A percentile compares a stretch with the other conserved stretches of the same genome.
Conservation (phyloP, 2,888 invertebrate genomes). For the Drosophila buzzatii region DNA sequence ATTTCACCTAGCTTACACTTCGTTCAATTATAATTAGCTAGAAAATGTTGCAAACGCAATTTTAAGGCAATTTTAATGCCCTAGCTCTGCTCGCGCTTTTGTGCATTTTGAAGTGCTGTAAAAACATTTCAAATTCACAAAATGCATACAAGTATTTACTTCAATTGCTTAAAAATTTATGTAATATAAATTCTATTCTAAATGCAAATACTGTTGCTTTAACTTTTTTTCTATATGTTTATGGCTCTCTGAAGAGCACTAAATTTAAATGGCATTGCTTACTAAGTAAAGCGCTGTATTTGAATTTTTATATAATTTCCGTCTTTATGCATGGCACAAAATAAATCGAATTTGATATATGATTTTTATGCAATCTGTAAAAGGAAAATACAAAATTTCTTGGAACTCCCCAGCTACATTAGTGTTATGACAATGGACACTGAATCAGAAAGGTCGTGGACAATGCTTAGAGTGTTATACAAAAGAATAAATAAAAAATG, state of each 20-base stretch:
- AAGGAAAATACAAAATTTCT: too few relatives aligned
- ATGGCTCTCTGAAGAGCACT: slow-evolving; percentile 4
- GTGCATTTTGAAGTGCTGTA: neutral
- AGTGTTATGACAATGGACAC: neutral
- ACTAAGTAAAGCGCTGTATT: neutral
- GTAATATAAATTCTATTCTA: neutral
- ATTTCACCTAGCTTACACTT: neutral
- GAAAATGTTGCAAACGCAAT: neutral
- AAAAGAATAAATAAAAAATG: slow-evolving; percentile 7
- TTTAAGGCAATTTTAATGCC: neutral
- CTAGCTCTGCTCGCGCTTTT: neutral
- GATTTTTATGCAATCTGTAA: too few relatives aligned
- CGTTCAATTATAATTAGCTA: neutral
- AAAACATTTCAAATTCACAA: neutral
- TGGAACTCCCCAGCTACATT: neutral
- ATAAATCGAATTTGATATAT: neutral
- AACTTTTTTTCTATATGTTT: neutral
- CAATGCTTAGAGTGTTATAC: neutral
- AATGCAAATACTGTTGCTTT: neutral
- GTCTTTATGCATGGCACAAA: neutral
- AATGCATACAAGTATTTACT: neutral
- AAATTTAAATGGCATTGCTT: neutral
- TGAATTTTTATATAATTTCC: neutral
- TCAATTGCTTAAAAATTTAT: neutral
- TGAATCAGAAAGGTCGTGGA: neutral